Base-by-base conservation (phyloP, 2,113 vertebrate genomes). In the Tachysurus vachellii region DNA sequence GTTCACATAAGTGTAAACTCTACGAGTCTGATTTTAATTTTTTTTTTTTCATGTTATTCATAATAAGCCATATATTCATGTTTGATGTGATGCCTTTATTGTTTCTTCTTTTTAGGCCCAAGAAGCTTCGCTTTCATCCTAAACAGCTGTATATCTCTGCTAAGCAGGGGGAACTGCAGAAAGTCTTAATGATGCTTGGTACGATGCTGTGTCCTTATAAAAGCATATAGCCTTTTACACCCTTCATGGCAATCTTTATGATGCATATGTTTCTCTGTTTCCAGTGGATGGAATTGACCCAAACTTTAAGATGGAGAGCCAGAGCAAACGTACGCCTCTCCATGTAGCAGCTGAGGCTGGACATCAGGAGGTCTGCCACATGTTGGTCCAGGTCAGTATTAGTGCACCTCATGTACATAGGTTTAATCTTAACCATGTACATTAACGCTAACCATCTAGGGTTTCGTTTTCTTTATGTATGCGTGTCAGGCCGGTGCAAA, bases 211-310 rank as follows among this genome's bases (percentile, higher is more conserved):
- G 14, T 36, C 26, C 7, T 59, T 31, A 9, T 4, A 12, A 11
- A 28, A 23, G 21, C 8, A 6, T 10, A 1, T 9, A 36, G 16
- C 12, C 44, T 28, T 76, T 66, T 36, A 26, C 12, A 71, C 31
- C 77, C 3, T 66, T 66, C n/a, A 53, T 14, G 7, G 19, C 54
- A 0, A 61, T 81, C 21, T 16, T 62, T 59, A 68, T 82, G 23
- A 59, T 57, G 50, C 28, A 59, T 36, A 21, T 42, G 1, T 77
- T 81, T 82, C 82, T 62, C 31, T 16, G 44, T 50, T 76, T 31
- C 9, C 93, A 99, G 98, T 99, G 91, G 98, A 99, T 8, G 98
- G 98, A 3, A 99, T 99, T 11, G 98, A 99, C 89, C 98, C 98
- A 16, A 99, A 99, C 94, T 99, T 98, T 92, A 98, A 98, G 93